Percentiles rank a stretch among this genome's conserved stretches.
phyloP scores from a whole-genome alignment of 2,113 vertebrate genomes.

The Oreochromis spilurus region DNA sequence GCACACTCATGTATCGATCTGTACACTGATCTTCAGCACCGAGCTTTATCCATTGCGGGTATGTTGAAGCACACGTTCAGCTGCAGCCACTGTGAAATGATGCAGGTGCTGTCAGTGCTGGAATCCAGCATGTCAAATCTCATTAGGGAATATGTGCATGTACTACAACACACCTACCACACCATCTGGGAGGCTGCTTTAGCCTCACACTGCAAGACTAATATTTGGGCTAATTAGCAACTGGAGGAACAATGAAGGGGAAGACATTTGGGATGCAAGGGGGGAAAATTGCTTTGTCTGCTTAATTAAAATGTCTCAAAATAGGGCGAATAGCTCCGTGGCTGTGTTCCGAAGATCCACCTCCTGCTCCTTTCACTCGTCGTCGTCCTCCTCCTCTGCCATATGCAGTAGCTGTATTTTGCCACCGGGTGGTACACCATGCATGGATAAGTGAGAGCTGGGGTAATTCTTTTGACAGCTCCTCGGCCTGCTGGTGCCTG shows the following conservation, averaged over 20 bases:
- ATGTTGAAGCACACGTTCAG: neutral
- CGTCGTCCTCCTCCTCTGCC: constrained; percentile 40
- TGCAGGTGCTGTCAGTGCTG: constrained; percentile 18
- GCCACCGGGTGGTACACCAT: constrained; percentile 90
- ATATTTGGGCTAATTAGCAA: constrained; percentile 71
- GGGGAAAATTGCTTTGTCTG: constrained; percentile 64
- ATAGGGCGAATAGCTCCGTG: constrained; percentile 49
- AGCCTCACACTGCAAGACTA: constrained; percentile 49
- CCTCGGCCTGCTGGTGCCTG: constrained; percentile 67
- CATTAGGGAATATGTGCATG: constrained; percentile 56
- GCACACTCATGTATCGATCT: neutral
- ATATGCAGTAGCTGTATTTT: constrained; percentile 79
- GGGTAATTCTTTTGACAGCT: constrained; percentile 71
- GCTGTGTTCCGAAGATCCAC: constrained; percentile 37
- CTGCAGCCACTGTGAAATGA: neutral
- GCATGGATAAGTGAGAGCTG: constrained; percentile 77
- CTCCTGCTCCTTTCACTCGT: constrained; percentile 29
- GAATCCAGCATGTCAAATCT: constrained; percentile 48
- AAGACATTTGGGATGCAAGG: constrained; percentile 60
- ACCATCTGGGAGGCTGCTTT: constrained; percentile 66
- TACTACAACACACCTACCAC: constrained; percentile 29
- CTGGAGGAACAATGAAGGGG: constrained; percentile 62
- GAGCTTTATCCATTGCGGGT: neutral
- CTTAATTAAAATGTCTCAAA: constrained; percentile 71
- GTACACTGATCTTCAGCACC: neutral